Percentiles rank a stretch among this genome's conserved stretches.
phyloP scores from a whole-genome alignment of 2,888 invertebrate species.

The Zelleria hepariella region DNA sequence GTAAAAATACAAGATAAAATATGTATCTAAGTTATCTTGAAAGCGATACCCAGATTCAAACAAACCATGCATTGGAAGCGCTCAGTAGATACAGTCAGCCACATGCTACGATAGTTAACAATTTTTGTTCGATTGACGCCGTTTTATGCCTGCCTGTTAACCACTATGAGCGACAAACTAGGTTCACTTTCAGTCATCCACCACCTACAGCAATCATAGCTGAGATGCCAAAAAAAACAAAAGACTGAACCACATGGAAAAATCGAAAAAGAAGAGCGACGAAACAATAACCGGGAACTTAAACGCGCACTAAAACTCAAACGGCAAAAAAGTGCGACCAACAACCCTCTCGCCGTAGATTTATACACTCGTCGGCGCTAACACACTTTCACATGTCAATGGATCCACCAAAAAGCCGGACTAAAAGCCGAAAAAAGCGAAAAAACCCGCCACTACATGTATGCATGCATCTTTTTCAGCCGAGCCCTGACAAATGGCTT shows the following conservation, averaged over 20 bases:
- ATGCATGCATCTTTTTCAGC: constrained; percentile 65
- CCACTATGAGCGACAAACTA: no score
- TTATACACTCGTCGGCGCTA: constrained; percentile 64
- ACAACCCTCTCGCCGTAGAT: constrained; percentile 32
- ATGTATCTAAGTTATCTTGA: no score
- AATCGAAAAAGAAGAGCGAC: constrained; percentile 15
- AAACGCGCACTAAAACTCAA: constrained; percentile 29
- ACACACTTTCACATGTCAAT: constrained; percentile 71
- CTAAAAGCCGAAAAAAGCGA: constrained; percentile 65
- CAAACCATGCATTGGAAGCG: no score
- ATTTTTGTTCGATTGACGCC: no score
- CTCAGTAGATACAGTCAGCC: no score
- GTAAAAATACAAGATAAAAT: no score
- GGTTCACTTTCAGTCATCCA: no score
- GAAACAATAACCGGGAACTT: constrained; percentile 26
- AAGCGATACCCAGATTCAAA: no score
- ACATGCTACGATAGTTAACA: no score
- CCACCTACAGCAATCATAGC: background rate
- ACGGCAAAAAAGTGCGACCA: constrained; percentile 16
- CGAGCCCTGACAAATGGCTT: constrained; percentile 64
- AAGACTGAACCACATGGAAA: constrained; percentile 14
- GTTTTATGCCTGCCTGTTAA: no score
- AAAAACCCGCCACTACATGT: constrained; percentile 35
- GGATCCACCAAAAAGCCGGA: constrained; percentile 35
- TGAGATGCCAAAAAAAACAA: constrained; percentile 6